Evolutionary conservation across 2,113 vertebrate species (phyloP).

Genomic region (Larimichthys crocea): DNA sequence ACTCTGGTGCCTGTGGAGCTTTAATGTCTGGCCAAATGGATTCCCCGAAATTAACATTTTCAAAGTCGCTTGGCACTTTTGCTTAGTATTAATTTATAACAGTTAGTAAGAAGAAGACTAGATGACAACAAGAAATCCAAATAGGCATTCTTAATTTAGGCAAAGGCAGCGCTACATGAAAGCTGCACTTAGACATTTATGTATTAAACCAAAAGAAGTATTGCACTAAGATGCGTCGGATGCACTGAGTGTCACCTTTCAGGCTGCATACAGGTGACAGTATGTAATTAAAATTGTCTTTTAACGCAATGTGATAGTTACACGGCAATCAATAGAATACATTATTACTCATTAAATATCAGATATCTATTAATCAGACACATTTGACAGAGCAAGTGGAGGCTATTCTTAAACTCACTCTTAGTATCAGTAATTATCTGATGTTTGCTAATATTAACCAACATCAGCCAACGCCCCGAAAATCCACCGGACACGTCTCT

Average conservation of each 20-base stretch:
- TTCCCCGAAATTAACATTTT: conserved; percentile 69
- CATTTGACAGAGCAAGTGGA: not conserved
- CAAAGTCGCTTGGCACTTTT: conserved; percentile 51
- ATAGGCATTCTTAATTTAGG: not conserved
- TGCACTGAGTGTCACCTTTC: not conserved
- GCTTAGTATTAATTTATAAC: conserved; percentile 39
- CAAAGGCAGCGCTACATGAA: not conserved
- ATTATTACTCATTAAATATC: too few relatives aligned
- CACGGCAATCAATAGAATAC: not conserved
- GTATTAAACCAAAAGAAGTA: not conserved
- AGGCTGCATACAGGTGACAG: not conserved
- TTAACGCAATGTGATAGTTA: not conserved
- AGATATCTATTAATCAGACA: too few relatives aligned
- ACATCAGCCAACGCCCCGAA: not conserved
- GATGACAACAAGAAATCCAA: conserved; percentile 11
- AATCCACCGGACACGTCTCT: too few relatives aligned
- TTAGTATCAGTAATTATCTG: not conserved
- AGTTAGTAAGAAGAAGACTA: conserved; percentile 12
- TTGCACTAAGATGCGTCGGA: not conserved
- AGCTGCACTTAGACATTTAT: not conserved
- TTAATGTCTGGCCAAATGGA: conserved; percentile 66
- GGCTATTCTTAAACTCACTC: not conserved
- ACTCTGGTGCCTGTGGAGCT: conserved; percentile 53
- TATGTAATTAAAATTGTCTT: conserved; percentile 4
- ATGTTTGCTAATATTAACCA: not conserved